These are phyloP conservation scores for Thripadectes ignobilis DNA, from an alignment of 2,797 vertebrate genomes.

Conservation along the genomic window DNA sequence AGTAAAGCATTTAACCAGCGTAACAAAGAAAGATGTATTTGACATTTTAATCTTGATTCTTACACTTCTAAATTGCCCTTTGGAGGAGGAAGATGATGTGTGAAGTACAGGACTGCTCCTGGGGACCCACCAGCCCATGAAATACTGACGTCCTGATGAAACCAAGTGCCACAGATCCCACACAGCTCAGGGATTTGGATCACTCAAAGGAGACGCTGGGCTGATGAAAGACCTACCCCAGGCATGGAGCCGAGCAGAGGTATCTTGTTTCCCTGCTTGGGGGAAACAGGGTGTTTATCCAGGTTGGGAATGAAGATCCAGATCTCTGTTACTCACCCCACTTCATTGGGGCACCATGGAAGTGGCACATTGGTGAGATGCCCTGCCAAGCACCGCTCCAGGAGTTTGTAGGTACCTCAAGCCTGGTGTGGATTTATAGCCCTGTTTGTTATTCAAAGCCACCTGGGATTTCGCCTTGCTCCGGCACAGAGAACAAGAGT, in stretches of 20 bases:
- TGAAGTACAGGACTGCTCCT: neutral
- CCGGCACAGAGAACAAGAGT: neutral
- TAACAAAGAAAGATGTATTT: neutral
- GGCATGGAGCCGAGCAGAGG: neutral
- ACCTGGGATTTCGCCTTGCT: neutral
- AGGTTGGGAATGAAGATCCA: neutral
- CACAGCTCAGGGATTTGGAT: neutral
- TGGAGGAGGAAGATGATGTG: neutral
- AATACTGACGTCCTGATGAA: rapidly evolving
- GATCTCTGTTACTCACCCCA: rapidly evolving
- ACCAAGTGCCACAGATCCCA: rapidly evolving
- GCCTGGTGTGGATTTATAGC: neutral
- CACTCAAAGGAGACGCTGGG: rapidly evolving
- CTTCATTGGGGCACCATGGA: neutral
- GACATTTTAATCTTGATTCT: constrained; percentile 5
- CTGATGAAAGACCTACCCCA: neutral
- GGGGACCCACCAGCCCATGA: neutral
- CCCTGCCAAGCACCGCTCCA: neutral
- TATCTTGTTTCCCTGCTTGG: neutral
- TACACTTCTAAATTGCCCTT: neutral
- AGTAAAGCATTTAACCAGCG: neutral
- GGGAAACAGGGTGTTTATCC: neutral
- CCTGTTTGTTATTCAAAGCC: neutral
- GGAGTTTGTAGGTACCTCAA: neutral
- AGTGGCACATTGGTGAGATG: rapidly evolving